A percentile compares a stretch with the other conserved stretches of the same genome.
Evolutionary conservation across 2,797 vertebrate species (phyloP).

Genomic region (Cuniculus paca): DNA sequence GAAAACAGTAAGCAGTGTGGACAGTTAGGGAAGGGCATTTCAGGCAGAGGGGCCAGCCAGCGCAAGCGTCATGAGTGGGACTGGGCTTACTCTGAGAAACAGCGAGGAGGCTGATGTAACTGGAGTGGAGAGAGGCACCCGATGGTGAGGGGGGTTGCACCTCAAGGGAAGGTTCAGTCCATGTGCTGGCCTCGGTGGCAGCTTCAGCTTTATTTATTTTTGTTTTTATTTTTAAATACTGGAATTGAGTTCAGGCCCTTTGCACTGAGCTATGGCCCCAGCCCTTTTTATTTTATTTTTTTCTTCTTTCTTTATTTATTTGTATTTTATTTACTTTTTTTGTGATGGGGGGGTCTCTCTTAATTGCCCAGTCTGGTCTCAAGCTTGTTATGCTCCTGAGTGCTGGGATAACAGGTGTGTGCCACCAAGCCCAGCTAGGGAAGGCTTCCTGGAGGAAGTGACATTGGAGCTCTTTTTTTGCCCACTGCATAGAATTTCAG

Average conservation of each 20-base stretch:
- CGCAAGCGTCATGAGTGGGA: not conserved
- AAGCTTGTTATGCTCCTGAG: not conserved
- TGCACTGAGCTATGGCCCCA: not conserved
- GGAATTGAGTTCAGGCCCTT: not conserved
- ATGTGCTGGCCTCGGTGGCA: not conserved
- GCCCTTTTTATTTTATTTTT: not conserved
- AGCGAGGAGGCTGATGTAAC: not conserved
- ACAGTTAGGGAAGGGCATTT: not conserved
- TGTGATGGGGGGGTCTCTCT: too few species aligned
- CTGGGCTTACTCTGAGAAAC: not conserved
- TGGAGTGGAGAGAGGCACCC: not conserved
- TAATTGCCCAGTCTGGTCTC: not conserved
- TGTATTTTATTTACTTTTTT: not conserved
- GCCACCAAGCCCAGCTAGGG: not conserved
- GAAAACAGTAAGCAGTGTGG: not conserved
- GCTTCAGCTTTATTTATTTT: not conserved
- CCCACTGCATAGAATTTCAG: not conserved
- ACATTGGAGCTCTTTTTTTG: not conserved
- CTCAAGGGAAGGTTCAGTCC: not conserved
- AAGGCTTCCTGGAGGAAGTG: not conserved
- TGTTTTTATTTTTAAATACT: not conserved
- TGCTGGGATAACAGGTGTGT: not conserved
- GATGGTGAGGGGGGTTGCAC: not conserved
- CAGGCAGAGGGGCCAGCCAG: not conserved
- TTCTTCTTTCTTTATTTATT: not conserved